Base-by-base conservation (phyloP, 64 coral and sea anemone species). In the Cladopsammia gracilis region DNA sequence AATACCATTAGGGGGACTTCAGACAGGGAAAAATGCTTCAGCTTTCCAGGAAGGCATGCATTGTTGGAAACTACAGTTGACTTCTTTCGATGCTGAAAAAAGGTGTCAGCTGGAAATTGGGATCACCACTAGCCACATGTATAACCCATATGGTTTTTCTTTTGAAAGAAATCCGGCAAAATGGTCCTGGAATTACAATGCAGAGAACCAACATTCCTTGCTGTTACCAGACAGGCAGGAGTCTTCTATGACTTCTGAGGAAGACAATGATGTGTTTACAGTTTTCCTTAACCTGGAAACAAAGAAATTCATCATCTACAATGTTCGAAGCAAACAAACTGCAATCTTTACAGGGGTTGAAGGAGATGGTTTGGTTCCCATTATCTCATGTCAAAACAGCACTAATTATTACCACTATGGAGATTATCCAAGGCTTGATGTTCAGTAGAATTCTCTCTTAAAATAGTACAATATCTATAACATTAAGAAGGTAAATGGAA, bases 241-340 rank as follows among this genome's bases (percentile, higher is more conserved):
- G 1, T 6, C 25, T 1, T 65, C 58, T 20, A 65, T 64, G 4
- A 65, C 6, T 7, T 45, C 58, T 43, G 42, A 24, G 14, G 15
- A 83, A 19, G 34, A 12, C 58, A 65, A 48, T 1, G 79, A 83
- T 48, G 16, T 64, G 13, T 83, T 83, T 10, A 83, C 60, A n/a
- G 79, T 83, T 64, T 83, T 64, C 60, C 60, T 83, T 0, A 83
- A 65, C 20, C 59, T 83, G 62, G 79, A 83, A 14, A 64, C 15
- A 19, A 14, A 48, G 15, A 83, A 60, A 48, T 59, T 83, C 1
- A 64, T 12, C 14, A 64, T 83, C 15, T 83, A 83, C 79, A 83
- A 64, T 62, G 34, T 45, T 59, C 58, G 59, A 1, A 83, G 79
- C 60, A 83, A 83, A 65, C 1, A 64, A 83, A 62, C 79, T 83